Evolutionary conservation across 2,888 invertebrate genomes (phyloP).

Genomic region (Machimus atricapillus): DNA sequence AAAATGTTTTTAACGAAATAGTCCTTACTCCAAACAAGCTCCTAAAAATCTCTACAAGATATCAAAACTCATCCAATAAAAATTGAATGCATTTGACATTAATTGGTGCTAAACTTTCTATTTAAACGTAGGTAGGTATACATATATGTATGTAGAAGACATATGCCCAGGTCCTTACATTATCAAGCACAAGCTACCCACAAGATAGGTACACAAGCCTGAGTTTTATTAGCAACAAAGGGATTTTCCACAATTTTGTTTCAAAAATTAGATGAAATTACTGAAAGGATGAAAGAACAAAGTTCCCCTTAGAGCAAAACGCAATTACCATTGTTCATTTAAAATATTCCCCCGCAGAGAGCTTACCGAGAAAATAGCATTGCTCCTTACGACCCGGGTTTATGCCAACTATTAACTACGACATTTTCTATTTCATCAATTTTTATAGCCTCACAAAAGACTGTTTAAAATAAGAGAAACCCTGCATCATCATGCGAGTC

Average conservation of each 20-base stretch:
- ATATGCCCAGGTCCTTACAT: background rate
- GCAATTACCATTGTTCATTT: background rate
- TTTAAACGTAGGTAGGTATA: background rate
- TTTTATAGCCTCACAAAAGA: slow-evolving; percentile 16
- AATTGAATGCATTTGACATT: too few relatives aligned
- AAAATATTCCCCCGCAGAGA: background rate
- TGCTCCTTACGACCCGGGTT: background rate
- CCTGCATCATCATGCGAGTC: background rate
- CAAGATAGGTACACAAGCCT: background rate
- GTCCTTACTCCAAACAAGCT: too few relatives aligned
- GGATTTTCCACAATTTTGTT: background rate
- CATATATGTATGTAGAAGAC: too few relatives aligned
- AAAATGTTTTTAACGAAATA: too few relatives aligned
- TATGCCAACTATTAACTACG: slow-evolving; percentile 1
- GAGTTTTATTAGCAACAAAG: background rate
- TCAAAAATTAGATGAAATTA: background rate
- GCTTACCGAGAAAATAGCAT: background rate
- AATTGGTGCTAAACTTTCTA: too few relatives aligned
- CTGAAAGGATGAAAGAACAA: background rate
- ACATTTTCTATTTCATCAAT: slow-evolving; percentile 23
- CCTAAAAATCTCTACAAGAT: too few relatives aligned
- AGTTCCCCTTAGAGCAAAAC: background rate
- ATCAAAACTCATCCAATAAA: too few relatives aligned
- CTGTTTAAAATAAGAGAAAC: background rate
- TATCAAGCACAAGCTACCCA: background rate